A percentile compares a stretch with the other conserved stretches of the same genome.
These are phyloP conservation scores for Apamea crenata DNA, from an alignment of 2,888 invertebrate species.

Conservation along the genomic window DNA sequence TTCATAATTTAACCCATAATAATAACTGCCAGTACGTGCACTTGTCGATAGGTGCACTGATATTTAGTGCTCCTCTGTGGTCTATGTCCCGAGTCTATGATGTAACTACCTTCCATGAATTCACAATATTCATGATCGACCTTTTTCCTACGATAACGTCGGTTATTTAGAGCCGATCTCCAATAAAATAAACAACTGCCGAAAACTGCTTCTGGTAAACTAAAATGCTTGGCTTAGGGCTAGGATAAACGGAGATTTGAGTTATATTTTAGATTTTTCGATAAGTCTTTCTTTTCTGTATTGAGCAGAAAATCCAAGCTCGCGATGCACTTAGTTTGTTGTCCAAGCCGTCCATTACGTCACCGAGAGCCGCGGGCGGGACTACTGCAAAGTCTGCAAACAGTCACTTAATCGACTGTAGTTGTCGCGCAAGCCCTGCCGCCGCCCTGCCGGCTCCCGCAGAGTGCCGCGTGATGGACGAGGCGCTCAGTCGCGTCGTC, in stretches of 20 bases:
- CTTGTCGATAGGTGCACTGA: constrained; percentile 10
- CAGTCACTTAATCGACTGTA: constrained; percentile 26
- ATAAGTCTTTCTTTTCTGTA: constrained; percentile 4
- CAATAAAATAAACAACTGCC: constrained; percentile 22
- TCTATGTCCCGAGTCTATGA: constrained; percentile 1
- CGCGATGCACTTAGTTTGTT: constrained; percentile 39
- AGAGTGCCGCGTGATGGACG: constrained; percentile 1
- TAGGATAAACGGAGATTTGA: neutral
- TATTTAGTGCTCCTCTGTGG: constrained; percentile 17
- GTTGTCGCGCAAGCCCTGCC: neutral
- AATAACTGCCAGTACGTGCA: constrained; percentile 15
- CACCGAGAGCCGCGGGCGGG: neutral
- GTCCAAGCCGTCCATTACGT: constrained; percentile 11
- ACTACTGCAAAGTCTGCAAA: constrained; percentile 20
- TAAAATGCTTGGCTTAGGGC: neutral
- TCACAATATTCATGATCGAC: constrained; percentile 25
- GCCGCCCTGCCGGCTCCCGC: neutral
- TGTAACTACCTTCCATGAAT: constrained; percentile 26
- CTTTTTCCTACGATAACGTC: constrained; percentile 5
- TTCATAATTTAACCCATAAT: too few species aligned
- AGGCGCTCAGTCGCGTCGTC: neutral
- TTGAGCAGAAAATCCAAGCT: constrained; percentile 6
- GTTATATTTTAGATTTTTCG: neutral
- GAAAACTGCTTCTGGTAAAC: neutral
- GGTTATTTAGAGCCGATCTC: neutral